phyloP scores from a whole-genome alignment of 2,888 invertebrate genomes.

The Torymus tubicola region DNA sequence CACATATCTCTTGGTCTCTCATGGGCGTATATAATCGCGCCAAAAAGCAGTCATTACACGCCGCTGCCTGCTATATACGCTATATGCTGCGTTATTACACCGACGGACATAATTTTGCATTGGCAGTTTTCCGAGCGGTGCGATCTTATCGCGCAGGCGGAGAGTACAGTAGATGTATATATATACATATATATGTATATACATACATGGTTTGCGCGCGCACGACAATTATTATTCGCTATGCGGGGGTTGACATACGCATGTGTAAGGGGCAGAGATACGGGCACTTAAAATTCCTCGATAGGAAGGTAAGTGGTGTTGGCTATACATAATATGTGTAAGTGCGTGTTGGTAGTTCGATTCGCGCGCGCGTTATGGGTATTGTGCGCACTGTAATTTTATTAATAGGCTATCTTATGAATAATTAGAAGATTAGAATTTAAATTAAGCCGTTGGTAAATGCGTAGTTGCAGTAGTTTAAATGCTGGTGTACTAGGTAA shows the following conservation, averaged over 20 bases:
- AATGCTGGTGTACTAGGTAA: too few species aligned
- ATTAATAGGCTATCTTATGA: too few species aligned
- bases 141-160: constrained; percentile 4
- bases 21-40: constrained; percentile 30
- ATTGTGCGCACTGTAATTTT: too few species aligned
- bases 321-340: too few species aligned
- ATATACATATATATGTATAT: neutral
- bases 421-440: too few species aligned
- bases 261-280: neutral
- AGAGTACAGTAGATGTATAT: too few species aligned
- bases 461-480: too few species aligned
- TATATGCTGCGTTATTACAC: constrained; percentile 9
- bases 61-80: too few species aligned
- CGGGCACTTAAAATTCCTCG: constrained; percentile 1
- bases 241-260: constrained; percentile 18
- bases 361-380: too few species aligned
- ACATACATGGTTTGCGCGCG: neutral
- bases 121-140: constrained; percentile 4
- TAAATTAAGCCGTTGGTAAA: too few species aligned
- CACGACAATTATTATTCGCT: constrained; percentile 17
- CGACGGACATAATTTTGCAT: constrained; percentile 18
- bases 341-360: too few species aligned
- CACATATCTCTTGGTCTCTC: neutral
- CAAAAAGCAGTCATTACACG: constrained; percentile 29
- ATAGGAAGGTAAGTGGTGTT: neutral